Evolutionary conservation across 1,140 invertebrate genomes (phyloP), one percentile per base, ranked within the genome.

Genomic region (Aphelenchoides besseyi): DNA sequence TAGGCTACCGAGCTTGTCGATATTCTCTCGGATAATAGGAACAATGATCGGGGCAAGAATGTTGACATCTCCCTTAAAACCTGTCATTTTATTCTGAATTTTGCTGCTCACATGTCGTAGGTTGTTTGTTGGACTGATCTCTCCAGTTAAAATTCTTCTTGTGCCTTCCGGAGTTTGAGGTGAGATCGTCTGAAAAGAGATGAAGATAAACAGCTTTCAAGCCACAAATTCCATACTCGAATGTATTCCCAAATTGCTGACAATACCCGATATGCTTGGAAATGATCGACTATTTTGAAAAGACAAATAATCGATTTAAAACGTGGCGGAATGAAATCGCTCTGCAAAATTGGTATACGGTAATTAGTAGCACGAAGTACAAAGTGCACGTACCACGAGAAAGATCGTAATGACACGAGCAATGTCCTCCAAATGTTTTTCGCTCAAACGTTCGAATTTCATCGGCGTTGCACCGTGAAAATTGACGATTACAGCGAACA

Each of bases 401-500:
- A 18, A 8, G 23, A 59, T 59, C 12, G 12, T 48, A 23, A 48
- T 16, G 41, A 48, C 12, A 16, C 32, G 5, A 33, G 55, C 55
- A 33, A 59, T 59, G 12, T 33, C 26, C 18, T 59, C 55, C 55
- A 59, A 59, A 8, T 59, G 55, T 28, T 5, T 5, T 28, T 8
- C 55, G 55, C 26, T 59, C 18, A 18, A 33, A 28, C 5, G 5
- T 5, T 33, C 32, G 26, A 33, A 59, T 59, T 59, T 59, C 18
- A 8, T 5, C 55, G 55, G 55, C 5, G 5, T 59, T 28, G 18
- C 26, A 8, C 55, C 55, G 55, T 59, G 55, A 12, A 33, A 29
- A 23, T 59, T 59, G 12, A 59, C 55, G 18, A 59, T 18, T 5
- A 59, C 55, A 5, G 55, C 55, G 55, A 59, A 59, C 55, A 59